A percentile compares a stretch with the other conserved stretches of the same genome.
Evolutionary conservation across 2,888 invertebrate species (phyloP).

Genomic region (Drosophila paramelanica): DNA sequence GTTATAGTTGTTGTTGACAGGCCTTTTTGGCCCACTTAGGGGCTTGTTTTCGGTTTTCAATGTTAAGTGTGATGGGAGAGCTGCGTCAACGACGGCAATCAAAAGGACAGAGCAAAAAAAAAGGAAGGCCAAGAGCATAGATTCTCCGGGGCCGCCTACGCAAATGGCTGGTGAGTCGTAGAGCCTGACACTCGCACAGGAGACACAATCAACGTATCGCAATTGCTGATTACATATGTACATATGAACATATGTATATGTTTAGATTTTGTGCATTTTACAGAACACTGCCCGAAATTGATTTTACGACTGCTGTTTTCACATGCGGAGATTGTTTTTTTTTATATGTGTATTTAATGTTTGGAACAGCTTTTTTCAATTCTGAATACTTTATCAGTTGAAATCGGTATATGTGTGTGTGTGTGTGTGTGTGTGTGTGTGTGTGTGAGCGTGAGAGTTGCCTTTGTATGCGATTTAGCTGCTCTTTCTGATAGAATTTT

Average conservation of each 20-base stretch:
- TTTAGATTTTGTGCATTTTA: slow-evolving; percentile 46
- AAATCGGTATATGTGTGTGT: not conserved
- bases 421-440: not conserved
- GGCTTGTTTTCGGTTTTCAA: slow-evolving; percentile 79
- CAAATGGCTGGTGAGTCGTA: slow-evolving; percentile 17
- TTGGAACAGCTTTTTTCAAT: not conserved
- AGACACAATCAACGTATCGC: slow-evolving; percentile 60
- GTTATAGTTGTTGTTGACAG: slow-evolving; percentile 39
- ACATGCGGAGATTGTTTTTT: not conserved
- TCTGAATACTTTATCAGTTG: slow-evolving; percentile 16
- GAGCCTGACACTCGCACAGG: slow-evolving; percentile 4
- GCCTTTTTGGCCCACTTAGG: slow-evolving; percentile 72
- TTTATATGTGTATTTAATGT: too few species aligned
- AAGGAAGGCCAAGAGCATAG: slow-evolving; percentile 44
- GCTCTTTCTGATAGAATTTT: slow-evolving; percentile 55
- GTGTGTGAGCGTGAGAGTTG: slow-evolving; percentile 18
- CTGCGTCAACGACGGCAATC: slow-evolving; percentile 47
- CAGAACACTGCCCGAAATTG: slow-evolving; percentile 33
- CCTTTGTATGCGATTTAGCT: slow-evolving; percentile 57
- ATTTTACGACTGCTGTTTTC: slow-evolving; percentile 27
- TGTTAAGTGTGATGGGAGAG: slow-evolving; percentile 70
- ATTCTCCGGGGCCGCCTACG: slow-evolving; percentile 38
- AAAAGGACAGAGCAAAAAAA: slow-evolving; percentile 29
- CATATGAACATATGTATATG: slow-evolving; percentile 32
- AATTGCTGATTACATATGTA: slow-evolving; percentile 70